Percentiles rank a stretch among this genome's conserved stretches.
phyloP scores from a whole-genome alignment of 2,888 invertebrate genomes.

The Temnothorax unifasciatus region DNA sequence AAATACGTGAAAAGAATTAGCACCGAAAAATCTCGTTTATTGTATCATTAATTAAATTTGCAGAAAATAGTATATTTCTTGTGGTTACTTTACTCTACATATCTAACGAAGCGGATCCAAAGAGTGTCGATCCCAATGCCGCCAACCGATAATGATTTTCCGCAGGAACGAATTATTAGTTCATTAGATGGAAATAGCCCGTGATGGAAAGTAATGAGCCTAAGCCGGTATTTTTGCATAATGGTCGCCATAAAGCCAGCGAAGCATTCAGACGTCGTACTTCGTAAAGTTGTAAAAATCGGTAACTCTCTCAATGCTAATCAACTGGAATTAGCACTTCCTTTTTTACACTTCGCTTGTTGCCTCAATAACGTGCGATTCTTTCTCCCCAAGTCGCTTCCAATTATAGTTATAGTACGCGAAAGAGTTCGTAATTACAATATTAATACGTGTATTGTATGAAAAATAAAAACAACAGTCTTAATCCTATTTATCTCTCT shows the following conservation, averaged over 20 bases:
- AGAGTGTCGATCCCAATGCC: conserved; percentile 43
- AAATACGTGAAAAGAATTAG: not conserved
- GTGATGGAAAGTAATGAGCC: conserved; percentile 72
- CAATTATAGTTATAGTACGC: conserved; percentile 25
- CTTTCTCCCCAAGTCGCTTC: not conserved
- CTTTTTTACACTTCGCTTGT: conserved; percentile 60
- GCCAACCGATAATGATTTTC: conserved; percentile 73
- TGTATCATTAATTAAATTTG: conserved; percentile 19
- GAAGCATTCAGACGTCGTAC: conserved; percentile 65
- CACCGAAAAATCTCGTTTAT: not conserved
- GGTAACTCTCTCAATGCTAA: conserved; percentile 66
- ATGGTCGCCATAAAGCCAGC: conserved; percentile 72
- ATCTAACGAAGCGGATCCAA: conserved; percentile 6
- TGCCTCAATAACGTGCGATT: conserved; percentile 45
- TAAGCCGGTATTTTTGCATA: conserved; percentile 73
- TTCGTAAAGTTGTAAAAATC: conserved; percentile 68
- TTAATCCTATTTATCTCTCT: not conserved
- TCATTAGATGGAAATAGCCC: conserved; percentile 68
- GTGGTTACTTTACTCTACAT: not conserved
- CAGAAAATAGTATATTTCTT: not conserved
- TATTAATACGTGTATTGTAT: not conserved
- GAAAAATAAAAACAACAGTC: not conserved
- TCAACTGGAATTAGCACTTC: conserved; percentile 67
- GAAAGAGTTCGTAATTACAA: not conserved
- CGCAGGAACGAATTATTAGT: conserved; percentile 74